Conservation (phyloP, 2,797 vertebrate genomes). For the Sebastes diaconus region DNA sequence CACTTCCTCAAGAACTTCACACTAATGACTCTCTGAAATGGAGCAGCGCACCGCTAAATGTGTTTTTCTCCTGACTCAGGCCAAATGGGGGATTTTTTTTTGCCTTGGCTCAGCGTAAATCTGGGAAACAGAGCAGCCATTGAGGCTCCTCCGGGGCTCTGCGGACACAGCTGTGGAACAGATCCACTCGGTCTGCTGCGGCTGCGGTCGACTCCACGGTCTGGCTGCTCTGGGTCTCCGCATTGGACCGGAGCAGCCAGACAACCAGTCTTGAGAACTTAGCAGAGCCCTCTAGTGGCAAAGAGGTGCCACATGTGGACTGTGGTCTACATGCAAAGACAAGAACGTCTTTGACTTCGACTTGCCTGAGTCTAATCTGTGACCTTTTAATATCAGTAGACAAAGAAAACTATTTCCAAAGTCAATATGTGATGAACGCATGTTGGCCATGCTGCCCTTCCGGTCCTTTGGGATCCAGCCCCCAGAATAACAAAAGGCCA, state of each 20-base stretch:
- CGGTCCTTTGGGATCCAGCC: constrained; percentile 42
- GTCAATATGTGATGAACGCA: constrained; percentile 48
- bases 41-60: neutral
- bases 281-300: constrained; percentile 38
- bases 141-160: constrained; percentile 44
- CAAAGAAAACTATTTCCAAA: constrained; percentile 19
- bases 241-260: constrained; percentile 20
- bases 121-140: constrained; percentile 64
- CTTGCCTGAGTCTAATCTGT: neutral
- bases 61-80: constrained; percentile 57
- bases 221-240: constrained; percentile 17
- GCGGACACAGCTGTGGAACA: constrained; percentile 76
- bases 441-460: constrained; percentile 45
- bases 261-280: constrained; percentile 7
- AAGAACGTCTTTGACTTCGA: neutral
- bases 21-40: constrained; percentile 43
- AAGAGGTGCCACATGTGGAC: constrained; percentile 30
- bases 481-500: constrained; percentile 61
- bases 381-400: constrained; percentile 7
- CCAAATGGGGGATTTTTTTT: constrained; percentile 48
- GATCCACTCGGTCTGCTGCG: constrained; percentile 58
- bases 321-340: neutral
- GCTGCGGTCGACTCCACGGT: constrained; percentile 34
- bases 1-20: neutral
- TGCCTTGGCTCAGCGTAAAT: constrained; percentile 60